A percentile compares a stretch with the other conserved stretches of the same genome.
phyloP scores from a whole-genome alignment of 2,888 invertebrate genomes.

The Noctuana brunneofusca region DNA sequence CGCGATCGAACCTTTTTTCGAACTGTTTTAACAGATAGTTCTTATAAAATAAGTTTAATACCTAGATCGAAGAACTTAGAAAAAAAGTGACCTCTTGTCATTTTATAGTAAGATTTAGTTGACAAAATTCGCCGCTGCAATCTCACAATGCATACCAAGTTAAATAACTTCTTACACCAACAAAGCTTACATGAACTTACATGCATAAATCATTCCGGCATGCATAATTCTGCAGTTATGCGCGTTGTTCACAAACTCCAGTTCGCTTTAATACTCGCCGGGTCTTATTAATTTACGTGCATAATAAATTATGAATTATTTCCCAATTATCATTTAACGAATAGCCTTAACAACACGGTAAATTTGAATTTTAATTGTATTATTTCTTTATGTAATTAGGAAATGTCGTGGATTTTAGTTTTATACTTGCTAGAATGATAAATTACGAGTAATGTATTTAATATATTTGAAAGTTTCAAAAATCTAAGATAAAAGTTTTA shows the following conservation, averaged over 20 bases:
- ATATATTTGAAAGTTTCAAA: too few relatives aligned
- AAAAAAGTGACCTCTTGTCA: too few relatives aligned
- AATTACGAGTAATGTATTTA: too few relatives aligned
- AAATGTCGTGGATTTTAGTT: not conserved
- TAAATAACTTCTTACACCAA: constrained; percentile 21
- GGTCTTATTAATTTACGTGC: constrained; percentile 32
- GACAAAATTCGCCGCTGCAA: constrained; percentile 12
- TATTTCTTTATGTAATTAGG: not conserved
- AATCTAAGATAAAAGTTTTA: too few relatives aligned
- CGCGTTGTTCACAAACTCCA: constrained; percentile 28
- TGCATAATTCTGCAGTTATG: constrained; percentile 35
- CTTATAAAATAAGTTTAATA: too few relatives aligned
- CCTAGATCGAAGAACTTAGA: too few relatives aligned
- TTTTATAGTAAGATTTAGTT: too few relatives aligned
- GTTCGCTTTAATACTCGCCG: constrained; percentile 12
- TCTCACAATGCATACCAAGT: constrained; percentile 5
- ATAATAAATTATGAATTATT: constrained; percentile 25
- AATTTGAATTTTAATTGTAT: not conserved
- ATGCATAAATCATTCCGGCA: constrained; percentile 25
- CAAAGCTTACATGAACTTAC: constrained; percentile 32
- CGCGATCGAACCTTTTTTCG: too few relatives aligned
- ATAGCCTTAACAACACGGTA: not conserved
- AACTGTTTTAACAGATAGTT: too few relatives aligned
- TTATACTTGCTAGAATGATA: too few relatives aligned
- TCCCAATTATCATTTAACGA: constrained; percentile 12